A percentile compares a stretch with the other conserved stretches of the same genome.
These are phyloP conservation scores for Prorops nasuta DNA, from an alignment of 1,140 invertebrate genomes.

Conservation along the genomic window DNA sequence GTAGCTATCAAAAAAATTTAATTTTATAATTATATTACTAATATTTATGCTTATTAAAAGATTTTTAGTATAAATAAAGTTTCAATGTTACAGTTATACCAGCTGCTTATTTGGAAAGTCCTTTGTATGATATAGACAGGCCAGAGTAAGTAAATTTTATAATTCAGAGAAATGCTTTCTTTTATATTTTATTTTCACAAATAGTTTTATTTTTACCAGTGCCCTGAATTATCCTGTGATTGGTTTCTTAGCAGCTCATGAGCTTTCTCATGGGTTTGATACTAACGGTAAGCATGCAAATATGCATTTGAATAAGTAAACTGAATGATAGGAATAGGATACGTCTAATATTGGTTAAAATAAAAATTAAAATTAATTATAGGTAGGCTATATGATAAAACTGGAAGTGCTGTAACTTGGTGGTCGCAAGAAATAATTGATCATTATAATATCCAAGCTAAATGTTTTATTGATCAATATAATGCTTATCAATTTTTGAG, in stretches of 20 bases:
- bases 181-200: neutral
- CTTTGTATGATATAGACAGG: neutral
- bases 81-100: neutral
- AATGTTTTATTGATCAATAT: conserved; percentile 38
- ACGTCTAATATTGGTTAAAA: neutral
- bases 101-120: neutral
- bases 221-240: neutral
- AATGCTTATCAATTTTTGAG: conserved; percentile 12
- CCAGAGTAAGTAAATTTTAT: neutral
- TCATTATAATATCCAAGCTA: conserved; percentile 27
- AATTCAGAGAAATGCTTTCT: neutral
- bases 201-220: neutral
- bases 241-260: conserved; percentile 47
- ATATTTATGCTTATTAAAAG: neutral
- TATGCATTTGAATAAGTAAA: neutral
- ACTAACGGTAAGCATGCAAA: conserved; percentile 30
- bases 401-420: conserved; percentile 39
- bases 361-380: neutral
- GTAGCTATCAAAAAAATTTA: neutral
- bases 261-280: conserved; percentile 65
- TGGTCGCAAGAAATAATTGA: conserved; percentile 31
- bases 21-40: neutral
- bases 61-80: neutral
- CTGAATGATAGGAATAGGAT: neutral
- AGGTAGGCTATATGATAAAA: conserved; percentile 29